phyloP scores from a whole-genome alignment of 2,113 vertebrate genomes.

The Talpa occidentalis region DNA sequence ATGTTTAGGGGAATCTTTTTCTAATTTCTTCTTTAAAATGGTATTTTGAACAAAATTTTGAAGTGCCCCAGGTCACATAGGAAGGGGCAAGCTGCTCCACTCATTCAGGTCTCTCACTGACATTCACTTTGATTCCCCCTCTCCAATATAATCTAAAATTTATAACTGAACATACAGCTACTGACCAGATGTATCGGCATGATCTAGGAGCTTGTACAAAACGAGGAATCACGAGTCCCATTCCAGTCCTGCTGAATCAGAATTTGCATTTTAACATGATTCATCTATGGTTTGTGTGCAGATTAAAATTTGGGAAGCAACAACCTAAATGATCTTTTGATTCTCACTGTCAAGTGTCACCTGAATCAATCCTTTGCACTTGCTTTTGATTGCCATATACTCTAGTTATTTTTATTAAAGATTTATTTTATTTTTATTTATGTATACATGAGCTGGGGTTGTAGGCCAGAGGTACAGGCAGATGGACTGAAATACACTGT shows the following conservation, averaged over 20 bases:
- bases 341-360: background rate
- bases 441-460: too few relatives aligned
- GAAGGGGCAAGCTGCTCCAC: background rate
- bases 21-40: background rate
- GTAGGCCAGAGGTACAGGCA: too few relatives aligned
- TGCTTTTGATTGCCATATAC: background rate
- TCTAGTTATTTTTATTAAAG: background rate
- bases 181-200: background rate
- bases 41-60: background rate
- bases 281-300: accelerated
- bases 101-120: background rate
- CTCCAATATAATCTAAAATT: background rate
- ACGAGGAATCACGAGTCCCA: background rate
- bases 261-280: background rate
- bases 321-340: background rate
- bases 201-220: background rate
- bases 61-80: background rate
- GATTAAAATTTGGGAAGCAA: background rate
- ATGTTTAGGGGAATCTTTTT: background rate
- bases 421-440: too few relatives aligned
- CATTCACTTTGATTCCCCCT: background rate
- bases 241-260: background rate
- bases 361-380: background rate
- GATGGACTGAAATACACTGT: too few relatives aligned
- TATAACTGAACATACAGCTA: background rate